Evolutionary conservation across 1,140 invertebrate genomes (phyloP).

Genomic region (Musca vetustissima): DNA sequence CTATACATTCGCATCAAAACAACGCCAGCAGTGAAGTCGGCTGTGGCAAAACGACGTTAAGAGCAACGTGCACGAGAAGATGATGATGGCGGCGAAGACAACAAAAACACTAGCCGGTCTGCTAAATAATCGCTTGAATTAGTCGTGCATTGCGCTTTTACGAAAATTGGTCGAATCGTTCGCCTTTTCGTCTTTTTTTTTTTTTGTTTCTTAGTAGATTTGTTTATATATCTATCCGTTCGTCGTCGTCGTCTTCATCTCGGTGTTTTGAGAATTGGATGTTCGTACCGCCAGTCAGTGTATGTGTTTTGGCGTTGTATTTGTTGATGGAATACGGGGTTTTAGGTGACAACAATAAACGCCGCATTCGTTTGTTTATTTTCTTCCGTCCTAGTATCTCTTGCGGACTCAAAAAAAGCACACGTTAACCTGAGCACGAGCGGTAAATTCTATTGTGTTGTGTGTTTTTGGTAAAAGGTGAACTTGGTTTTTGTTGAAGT

Average conservation of each 20-base stretch:
- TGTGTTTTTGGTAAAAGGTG: no score
- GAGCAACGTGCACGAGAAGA: background rate
- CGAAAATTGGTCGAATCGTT: slow-evolving; percentile 11
- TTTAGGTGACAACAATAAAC: slow-evolving; percentile 8
- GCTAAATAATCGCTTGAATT: slow-evolving; percentile 14
- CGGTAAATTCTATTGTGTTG: no score
- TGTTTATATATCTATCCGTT: no score
- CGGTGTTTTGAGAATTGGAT: background rate
- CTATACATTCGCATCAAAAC: no score
- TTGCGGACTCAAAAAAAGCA: no score
- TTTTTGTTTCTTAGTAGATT: no score
- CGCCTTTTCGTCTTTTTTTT: no score
- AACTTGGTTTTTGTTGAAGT: no score
- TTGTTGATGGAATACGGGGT: background rate
- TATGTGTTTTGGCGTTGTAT: background rate
- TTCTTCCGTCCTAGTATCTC: no score
- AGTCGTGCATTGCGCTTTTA: slow-evolving; percentile 18
- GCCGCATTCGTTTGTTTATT: no score
- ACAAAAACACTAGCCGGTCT: slow-evolving; percentile 8
- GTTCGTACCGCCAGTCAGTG: background rate
- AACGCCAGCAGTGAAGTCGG: no score
- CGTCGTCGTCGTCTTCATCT: background rate
- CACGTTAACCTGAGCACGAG: no score
- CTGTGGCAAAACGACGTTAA: background rate
- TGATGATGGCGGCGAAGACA: background rate